Base-by-base conservation (phyloP, 2,797 vertebrate species). In the Hylomyscus alleni region DNA sequence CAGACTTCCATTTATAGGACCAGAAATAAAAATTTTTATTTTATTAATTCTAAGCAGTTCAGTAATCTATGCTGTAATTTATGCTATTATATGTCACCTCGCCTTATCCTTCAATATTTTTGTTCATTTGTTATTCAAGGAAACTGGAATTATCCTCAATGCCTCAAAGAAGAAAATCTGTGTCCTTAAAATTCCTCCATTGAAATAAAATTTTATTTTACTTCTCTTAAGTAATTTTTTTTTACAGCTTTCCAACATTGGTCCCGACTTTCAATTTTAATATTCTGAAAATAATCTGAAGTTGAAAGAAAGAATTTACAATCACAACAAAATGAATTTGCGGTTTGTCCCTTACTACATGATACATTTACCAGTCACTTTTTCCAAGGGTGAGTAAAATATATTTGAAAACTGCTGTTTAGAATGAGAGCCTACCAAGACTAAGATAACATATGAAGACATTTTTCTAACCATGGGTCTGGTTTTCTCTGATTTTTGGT, bases 401-500 rank as follows among this genome's bases (percentile, higher is more conserved):
- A 60, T 77, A 95, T 88, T 90, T 47, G 1, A 24, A 84, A 31
- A 92, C 1, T 47, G 1, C 78, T 90, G 13, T 9, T 37, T 93
- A 22, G 31, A 72, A 1, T 89, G 93, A 77, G 5, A 44, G 8
- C 0, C 15, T 81, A 54, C 2, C 56, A 15, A 96, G 29, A 90
- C 7, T 44, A 76, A n/a, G 47, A 92, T 69, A 73, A 95, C 50
- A 19, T 81, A 81, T 89, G 73, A 85, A 95, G 47, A 95, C 5
- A 65, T 37, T 93, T 93, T 95, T 78, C 15, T 89, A 90, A 96
- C 60, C 31, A 1, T 14, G 40, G 94, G 1, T 0, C 6, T 67
- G 47, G 0, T 91, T 97, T 97, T 95, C 9, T 17, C 95, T 89
- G 72, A 95, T 95, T 60, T 69, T 13, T 52, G 67, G 9, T 29